These are phyloP conservation scores for Leptinotarsa peninsularis DNA, from an alignment of 2,888 invertebrate species.

Conservation along the genomic window DNA sequence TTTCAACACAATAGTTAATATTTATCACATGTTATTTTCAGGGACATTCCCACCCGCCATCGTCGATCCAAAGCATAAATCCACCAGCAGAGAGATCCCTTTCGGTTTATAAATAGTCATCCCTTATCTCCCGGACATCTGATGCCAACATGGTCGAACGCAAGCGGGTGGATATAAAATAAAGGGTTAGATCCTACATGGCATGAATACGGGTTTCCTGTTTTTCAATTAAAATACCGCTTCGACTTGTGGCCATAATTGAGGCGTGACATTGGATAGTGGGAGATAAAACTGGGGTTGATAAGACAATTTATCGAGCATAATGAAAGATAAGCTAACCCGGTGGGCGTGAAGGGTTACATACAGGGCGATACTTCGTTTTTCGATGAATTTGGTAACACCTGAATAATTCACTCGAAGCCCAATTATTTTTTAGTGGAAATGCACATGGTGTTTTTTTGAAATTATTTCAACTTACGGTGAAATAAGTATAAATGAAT, in stretches of 20 bases:
- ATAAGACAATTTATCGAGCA: constrained; percentile 11
- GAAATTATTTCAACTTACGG: no score
- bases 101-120: constrained; percentile 52
- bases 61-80: constrained; percentile 52
- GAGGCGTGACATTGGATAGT: constrained; percentile 9
- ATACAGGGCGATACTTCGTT: neutral
- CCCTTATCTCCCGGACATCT: constrained; percentile 52
- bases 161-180: constrained; percentile 21
- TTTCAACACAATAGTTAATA: neutral
- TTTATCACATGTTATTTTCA: constrained; percentile 2
- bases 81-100: constrained; percentile 51
- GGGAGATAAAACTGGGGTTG: constrained; percentile 11
- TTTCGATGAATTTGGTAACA: neutral
- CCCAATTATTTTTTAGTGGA: no score
- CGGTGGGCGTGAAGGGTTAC: constrained; percentile 10
- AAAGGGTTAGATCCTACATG: constrained; percentile 45
- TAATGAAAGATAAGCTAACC: neutral
- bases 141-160: constrained; percentile 50
- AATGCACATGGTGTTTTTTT: no score
- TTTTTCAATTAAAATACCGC: constrained; percentile 41
- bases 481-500: no score
- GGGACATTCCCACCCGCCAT: constrained; percentile 26
- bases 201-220: constrained; percentile 45
- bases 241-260: neutral
- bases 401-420: no score